These are phyloP conservation scores for Grus americana DNA, from an alignment of 2,113 vertebrate genomes.

Conservation along the genomic window DNA sequence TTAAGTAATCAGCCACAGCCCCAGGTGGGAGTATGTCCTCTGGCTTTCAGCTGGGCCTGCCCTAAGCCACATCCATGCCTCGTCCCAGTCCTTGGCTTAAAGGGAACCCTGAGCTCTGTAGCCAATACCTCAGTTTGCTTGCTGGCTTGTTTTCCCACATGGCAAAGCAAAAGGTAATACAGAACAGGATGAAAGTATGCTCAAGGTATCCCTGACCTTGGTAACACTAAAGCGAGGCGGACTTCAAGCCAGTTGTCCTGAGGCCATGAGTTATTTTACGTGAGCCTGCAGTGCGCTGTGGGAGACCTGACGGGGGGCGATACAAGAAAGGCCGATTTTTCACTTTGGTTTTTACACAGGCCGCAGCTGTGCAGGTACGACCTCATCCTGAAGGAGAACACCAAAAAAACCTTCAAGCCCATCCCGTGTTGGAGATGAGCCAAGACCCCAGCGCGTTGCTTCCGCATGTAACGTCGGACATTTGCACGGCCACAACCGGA, in stretches of 20 bases:
- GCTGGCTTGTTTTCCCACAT: neutral
- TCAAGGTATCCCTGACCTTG: neutral
- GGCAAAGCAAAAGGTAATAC: rapidly evolving
- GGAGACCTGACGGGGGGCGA: neutral
- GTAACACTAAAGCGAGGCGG: neutral
- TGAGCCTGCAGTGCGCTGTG: rapidly evolving
- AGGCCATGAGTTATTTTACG: neutral
- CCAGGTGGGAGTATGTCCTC: neutral
- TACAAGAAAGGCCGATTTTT: rapidly evolving
- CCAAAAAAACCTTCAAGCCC: conserved; percentile 78
- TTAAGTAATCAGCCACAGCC: neutral
- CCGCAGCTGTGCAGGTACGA: conserved; percentile 86
- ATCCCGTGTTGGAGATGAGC: conserved; percentile 73
- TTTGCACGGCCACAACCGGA: neutral
- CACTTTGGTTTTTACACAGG: conserved; percentile 62
- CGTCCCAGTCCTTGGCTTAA: too few species aligned
- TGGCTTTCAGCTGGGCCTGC: rapidly evolving
- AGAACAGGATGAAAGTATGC: neutral
- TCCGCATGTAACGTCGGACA: rapidly evolving
- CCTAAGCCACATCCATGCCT: neutral
- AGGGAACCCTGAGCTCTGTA: neutral
- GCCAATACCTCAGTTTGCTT: neutral
- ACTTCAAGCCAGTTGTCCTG: neutral
- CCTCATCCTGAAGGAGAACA: conserved; percentile 84
- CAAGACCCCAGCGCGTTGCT: rapidly evolving